phyloP scores from a whole-genome alignment of 2,113 vertebrate genomes.

The human (Homo sapiens) region DNA sequence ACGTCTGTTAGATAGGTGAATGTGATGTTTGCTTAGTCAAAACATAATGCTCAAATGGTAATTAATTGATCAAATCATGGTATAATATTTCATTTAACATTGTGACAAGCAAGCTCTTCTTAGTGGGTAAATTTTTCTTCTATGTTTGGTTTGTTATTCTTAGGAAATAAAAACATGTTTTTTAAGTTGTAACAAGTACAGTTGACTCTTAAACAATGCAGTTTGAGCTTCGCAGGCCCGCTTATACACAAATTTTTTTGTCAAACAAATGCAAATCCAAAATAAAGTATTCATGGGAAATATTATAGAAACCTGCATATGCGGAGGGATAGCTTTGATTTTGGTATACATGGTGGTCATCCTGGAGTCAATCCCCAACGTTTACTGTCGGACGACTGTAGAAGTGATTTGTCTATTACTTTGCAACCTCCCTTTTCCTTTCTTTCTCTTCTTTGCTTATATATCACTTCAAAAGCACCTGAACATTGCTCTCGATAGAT shows the following conservation, averaged over 20 bases:
- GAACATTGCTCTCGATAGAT: neutral
- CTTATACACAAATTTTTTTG: neutral
- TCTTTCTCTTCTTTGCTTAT: neutral
- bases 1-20: neutral
- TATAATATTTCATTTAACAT: neutral
- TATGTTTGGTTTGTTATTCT: neutral
- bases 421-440: neutral
- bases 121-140: neutral
- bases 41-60: neutral
- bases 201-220: neutral
- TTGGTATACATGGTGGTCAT: neutral
- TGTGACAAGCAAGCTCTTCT: neutral
- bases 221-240: neutral
- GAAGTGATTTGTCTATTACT: neutral
- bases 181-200: neutral
- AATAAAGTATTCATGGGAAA: neutral
- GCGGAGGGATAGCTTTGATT: neutral
- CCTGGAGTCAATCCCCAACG: neutral
- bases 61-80: neutral
- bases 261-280: neutral
- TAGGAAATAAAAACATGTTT: neutral
- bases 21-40: neutral
- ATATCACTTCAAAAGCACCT: neutral
- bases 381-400: neutral
- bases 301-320: neutral